These are phyloP conservation scores for Oncorhynchus kisutch DNA, from an alignment of 2,113 vertebrate species.

Conservation along the genomic window DNA sequence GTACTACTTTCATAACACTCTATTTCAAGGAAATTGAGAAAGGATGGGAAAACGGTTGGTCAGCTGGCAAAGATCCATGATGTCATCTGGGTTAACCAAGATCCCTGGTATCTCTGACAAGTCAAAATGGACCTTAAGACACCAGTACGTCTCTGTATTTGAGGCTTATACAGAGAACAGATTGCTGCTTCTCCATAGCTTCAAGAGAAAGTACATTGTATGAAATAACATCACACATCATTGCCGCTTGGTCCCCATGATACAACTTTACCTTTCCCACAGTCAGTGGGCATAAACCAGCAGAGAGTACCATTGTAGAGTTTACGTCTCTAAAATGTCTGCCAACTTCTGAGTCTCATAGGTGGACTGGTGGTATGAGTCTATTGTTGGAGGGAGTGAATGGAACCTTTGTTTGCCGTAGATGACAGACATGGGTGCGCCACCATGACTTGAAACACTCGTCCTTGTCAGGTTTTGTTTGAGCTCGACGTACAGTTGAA, in stretches of 20 bases:
- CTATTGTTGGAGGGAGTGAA: slow-evolving; percentile 45
- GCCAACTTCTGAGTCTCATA: slow-evolving; percentile 11
- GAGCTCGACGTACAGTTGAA: slow-evolving; percentile 22
- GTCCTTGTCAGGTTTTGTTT: slow-evolving; percentile 59
- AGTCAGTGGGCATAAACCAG: not conserved
- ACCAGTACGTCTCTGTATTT: no score
- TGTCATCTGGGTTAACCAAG: not conserved
- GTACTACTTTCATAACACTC: no score
- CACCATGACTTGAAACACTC: slow-evolving; percentile 47
- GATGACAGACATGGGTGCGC: slow-evolving; percentile 43
- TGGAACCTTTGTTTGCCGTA: slow-evolving; percentile 51
- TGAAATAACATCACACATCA: no score
- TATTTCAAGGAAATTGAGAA: not conserved
- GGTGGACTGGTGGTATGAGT: slow-evolving; percentile 10
- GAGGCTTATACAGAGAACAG: no score
- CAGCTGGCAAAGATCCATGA: not conserved
- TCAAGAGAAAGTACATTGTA: no score
- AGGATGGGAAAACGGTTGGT: not conserved
- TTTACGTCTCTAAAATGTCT: not conserved
- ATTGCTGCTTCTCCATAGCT: no score
- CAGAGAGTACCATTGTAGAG: not conserved
- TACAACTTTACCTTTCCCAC: no score
- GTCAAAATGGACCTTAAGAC: no score
- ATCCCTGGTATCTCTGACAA: not conserved
- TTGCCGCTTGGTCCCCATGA: no score